phyloP scores from a whole-genome alignment of 1,140 invertebrate genomes.

The Drosophila littoralis region DNA sequence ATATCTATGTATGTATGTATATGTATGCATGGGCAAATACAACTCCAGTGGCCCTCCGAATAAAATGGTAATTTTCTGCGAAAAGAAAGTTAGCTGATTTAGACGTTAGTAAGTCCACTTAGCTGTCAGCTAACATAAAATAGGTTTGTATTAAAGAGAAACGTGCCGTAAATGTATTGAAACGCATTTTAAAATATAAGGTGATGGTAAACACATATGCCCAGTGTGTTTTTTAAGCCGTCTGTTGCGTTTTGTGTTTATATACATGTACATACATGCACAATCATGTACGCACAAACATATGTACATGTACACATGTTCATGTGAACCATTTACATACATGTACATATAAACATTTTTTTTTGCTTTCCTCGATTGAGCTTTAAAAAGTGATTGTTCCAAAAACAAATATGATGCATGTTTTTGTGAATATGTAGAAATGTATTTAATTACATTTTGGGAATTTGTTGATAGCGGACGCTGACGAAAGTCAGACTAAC shows the following conservation, averaged over 20 bases:
- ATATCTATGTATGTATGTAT: background rate
- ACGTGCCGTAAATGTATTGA: background rate
- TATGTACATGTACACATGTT: background rate
- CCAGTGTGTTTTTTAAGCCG: too few relatives aligned
- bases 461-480: background rate
- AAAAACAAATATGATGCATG: background rate
- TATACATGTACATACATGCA: too few relatives aligned
- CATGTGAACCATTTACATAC: background rate
- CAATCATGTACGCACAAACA: too few relatives aligned
- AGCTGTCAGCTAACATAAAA: background rate
- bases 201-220: too few relatives aligned
- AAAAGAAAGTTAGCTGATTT: slow-evolving; percentile 47
- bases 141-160: background rate
- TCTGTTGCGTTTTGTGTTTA: too few relatives aligned
- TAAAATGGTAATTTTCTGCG: slow-evolving; percentile 38
- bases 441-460: background rate
- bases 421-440: background rate
- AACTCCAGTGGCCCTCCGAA: slow-evolving; percentile 16
- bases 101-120: slow-evolving; percentile 16
- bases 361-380: too few relatives aligned
- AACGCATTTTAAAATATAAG: background rate
- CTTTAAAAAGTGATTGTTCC: background rate
- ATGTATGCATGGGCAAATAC: background rate
- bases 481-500: too few relatives aligned
- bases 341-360: too few relatives aligned